Evolutionary conservation across 1,140 invertebrate genomes (phyloP).

Genomic region (Aphaenogaster rudis): DNA sequence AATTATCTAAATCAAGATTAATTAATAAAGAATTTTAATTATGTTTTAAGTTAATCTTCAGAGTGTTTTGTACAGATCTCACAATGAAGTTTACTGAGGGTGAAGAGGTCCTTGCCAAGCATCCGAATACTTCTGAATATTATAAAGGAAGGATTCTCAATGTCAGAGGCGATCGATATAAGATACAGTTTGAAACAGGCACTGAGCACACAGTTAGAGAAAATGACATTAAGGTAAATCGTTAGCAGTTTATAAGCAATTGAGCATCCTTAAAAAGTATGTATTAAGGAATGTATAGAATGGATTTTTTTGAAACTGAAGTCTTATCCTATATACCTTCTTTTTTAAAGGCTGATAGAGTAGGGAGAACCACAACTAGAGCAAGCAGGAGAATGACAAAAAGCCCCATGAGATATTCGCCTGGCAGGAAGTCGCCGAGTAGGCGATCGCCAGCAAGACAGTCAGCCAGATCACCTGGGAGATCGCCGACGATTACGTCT

Average conservation of each 20-base stretch:
- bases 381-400: constrained; percentile 64
- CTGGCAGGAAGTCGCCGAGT: constrained; percentile 71
- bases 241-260: not conserved
- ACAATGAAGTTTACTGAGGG: constrained; percentile 80
- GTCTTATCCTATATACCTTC: not conserved
- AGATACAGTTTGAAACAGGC: constrained; percentile 79
- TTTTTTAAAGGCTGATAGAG: constrained; percentile 70
- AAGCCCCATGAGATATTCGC: constrained; percentile 79
- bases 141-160: constrained; percentile 77
- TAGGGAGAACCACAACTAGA: constrained; percentile 73
- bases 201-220: constrained; percentile 72
- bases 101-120: constrained; percentile 80
- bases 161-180: constrained; percentile 77
- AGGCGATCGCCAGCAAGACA: constrained; percentile 73
- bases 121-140: constrained; percentile 77
- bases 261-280: not conserved
- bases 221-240: constrained; percentile 79
- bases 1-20: not conserved
- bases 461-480: constrained; percentile 70
- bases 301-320: not conserved
- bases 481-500: constrained; percentile 62
- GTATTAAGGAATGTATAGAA: not conserved
- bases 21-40: not conserved
- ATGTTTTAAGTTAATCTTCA: not conserved
- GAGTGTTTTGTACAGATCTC: not conserved